These are phyloP conservation scores for Druon quercuslanigerum DNA, from an alignment of 1,140 invertebrate genomes.

Conservation along the genomic window DNA sequence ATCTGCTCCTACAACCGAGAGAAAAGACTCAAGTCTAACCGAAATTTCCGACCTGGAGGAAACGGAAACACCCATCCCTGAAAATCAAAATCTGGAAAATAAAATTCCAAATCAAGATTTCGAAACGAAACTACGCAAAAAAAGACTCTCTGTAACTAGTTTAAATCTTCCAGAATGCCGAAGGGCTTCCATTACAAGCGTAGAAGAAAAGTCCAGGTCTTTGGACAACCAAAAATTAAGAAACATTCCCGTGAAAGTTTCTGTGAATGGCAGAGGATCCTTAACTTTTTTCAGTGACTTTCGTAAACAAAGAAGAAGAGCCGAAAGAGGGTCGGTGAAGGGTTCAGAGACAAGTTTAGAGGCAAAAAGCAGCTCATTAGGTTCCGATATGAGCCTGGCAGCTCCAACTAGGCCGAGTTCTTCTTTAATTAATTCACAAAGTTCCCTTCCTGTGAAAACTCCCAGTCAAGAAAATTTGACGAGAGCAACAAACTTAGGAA, in stretches of 20 bases:
- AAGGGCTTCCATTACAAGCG: constrained; percentile 58
- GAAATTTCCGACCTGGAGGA: constrained; percentile 38
- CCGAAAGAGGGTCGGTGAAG: constrained; percentile 45
- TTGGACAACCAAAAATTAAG: constrained; percentile 59
- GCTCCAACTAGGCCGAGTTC: constrained; percentile 65
- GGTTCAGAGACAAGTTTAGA: constrained; percentile 61
- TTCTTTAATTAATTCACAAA: constrained; percentile 64
- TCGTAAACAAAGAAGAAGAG: constrained; percentile 56
- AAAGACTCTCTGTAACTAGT: constrained; percentile 64
- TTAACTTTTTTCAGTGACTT: constrained; percentile 65
- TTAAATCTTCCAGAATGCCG: constrained; percentile 64
- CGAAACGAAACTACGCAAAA: constrained; percentile 48
- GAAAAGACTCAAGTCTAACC: constrained; percentile 41
- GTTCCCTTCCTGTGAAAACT: constrained; percentile 53
- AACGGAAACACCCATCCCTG: constrained; percentile 36
- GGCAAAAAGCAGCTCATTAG: constrained; percentile 57
- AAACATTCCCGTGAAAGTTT: constrained; percentile 44
- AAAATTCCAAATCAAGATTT: not conserved
- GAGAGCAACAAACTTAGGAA: constrained; percentile 40
- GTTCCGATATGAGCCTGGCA: constrained; percentile 58
- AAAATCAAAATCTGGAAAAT: constrained; percentile 37
- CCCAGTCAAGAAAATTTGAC: constrained; percentile 31
- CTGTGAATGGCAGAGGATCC: constrained; percentile 58
- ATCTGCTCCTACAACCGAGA: constrained; percentile 58
- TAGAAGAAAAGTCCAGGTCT: constrained; percentile 65